Base-by-base conservation (phyloP, 2,113 vertebrate species). In the Syngnathus scovelli region DNA sequence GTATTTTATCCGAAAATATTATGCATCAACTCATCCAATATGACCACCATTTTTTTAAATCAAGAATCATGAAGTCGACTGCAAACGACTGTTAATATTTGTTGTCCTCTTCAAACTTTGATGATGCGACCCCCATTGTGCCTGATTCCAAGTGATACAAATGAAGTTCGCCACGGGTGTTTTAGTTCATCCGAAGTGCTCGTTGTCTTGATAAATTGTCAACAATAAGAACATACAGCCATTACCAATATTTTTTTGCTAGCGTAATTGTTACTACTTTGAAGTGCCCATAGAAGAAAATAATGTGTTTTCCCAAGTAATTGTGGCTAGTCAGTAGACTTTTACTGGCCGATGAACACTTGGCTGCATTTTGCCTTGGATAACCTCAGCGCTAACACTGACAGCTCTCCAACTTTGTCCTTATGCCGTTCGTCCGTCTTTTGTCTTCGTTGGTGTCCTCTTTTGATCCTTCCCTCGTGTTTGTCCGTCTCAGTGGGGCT, bases 401-500 rank as follows among this genome's bases (percentile, higher is more conserved):
- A 89, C 84, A 87, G 72, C 81, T 83, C 67, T 87, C 69, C 74
- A 76, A 76, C 71, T 78, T 72, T 89, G 76, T 87, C 85, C 81
- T 76, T 89, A 77, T 78, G 66, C 80, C 85, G 75, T 89, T 82
- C 78, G 69, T 84, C 66, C 67, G 38, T 87, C 87, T 83, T 84
- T 89, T 80, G 90, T 65, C 72, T 79, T 75, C 76, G 64, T 79
- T 75, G 76, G 62, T 77, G 66, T 71, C 64, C 64, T 83, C 70
- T 80, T 72, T 65, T 67, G 76, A 76, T 78, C 69, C 60, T 67
- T 74, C 33, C 65, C 59, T 66, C 72, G 62, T 52, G 63, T 52
- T 67, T 62, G 55, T 73, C 72, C 73, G 75, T 75, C 90, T 85
- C 91, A 99, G 96, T 90, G 96, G 96, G 92, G 92, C 95, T 68